A percentile compares a stretch with the other conserved stretches of the same genome.
Conservation (phyloP, 2,888 invertebrate species). For the Plebejus anna region DNA sequence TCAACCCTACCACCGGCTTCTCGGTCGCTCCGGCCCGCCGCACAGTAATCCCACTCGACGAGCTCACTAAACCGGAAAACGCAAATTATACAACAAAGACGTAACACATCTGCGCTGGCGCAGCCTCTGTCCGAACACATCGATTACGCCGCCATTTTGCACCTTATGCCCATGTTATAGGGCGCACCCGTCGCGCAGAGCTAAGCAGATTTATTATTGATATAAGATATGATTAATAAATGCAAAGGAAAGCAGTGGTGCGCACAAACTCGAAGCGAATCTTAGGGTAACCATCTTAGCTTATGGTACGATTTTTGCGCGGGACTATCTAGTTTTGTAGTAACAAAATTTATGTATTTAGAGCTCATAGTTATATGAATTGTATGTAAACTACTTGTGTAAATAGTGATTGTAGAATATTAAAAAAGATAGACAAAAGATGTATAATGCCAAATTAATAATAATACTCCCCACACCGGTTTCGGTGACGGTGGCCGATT, state of each 20-base stretch:
- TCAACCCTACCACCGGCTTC: conserved; percentile 42
- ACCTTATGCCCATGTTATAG: conserved; percentile 45
- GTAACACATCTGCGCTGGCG: conserved; percentile 71
- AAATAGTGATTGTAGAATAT: no score
- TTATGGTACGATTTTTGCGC: not conserved
- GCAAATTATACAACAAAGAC: conserved; percentile 78
- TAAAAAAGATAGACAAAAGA: no score
- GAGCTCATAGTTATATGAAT: no score
- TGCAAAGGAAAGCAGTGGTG: conserved; percentile 65
- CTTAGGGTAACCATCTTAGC: conserved; percentile 51
- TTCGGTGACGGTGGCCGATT: no score
- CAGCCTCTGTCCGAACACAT: conserved; percentile 44
- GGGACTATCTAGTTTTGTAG: not conserved
- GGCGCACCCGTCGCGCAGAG: conserved; percentile 40
- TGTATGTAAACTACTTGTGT: no score
- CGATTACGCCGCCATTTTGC: conserved; percentile 39
- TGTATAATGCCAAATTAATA: no score
- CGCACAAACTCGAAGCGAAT: conserved; percentile 60
- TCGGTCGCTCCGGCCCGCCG: conserved; percentile 32
- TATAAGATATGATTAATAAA: conserved; percentile 75
- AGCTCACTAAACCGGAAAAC: conserved; percentile 74
- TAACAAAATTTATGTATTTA: no score
- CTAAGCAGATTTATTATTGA: conserved; percentile 66
- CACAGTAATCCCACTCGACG: conserved; percentile 64
- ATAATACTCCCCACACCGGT: no score